Evolutionary conservation across 1,140 invertebrate genomes (phyloP), one percentile per base, ranked within the genome.

Genomic region (Andrena cerasifolii): DNA sequence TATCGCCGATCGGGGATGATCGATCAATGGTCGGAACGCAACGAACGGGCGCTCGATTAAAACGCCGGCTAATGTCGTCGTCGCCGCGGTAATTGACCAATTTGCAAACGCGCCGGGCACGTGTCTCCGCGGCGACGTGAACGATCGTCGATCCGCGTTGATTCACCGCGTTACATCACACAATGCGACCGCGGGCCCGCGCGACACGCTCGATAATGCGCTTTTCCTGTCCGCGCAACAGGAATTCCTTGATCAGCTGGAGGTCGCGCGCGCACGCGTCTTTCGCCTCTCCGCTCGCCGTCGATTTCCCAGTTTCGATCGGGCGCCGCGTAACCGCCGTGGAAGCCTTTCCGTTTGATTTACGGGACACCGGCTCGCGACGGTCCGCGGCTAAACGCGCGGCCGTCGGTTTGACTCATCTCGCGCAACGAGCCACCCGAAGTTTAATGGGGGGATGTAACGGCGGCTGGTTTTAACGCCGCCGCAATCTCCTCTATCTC

Each of bases 161-260:
- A 85, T 83, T 85, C 81, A 83, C 83, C 63, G 66, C 58, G 58
- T 83, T 83, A 83, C 73, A 58, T 70, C 36, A 40, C 79, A 85
- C 78, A 85, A 85, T 83, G 72, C 62, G 40, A 56, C 36, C 51
- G 47, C 45, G 63, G 56, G 47, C 73, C 26, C 33, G 26, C n/a
- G 26, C 51, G 31, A 12, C 5, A 14, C 12, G 53, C 24, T 18
- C 79, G 79, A 78, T 83, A 78, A 83, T 82, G 47, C 28, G 47
- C 47, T 45, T 81, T 82, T 82, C 82, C 82, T 79, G 74, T 59
- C 28, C 36, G 79, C 51, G 67, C 61, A 72, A 78, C 62, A 78
- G 66, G 67, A 83, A 83, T 83, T 82, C 67, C 80, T 83, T 56
- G 81, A 82, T 78, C 56, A 18, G 18, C 33, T 63, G 66, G 63